A percentile compares a stretch with the other conserved stretches of the same genome.
phyloP scores from a whole-genome alignment of 2,113 vertebrate species.

The Petrocephalus zakoni region DNA sequence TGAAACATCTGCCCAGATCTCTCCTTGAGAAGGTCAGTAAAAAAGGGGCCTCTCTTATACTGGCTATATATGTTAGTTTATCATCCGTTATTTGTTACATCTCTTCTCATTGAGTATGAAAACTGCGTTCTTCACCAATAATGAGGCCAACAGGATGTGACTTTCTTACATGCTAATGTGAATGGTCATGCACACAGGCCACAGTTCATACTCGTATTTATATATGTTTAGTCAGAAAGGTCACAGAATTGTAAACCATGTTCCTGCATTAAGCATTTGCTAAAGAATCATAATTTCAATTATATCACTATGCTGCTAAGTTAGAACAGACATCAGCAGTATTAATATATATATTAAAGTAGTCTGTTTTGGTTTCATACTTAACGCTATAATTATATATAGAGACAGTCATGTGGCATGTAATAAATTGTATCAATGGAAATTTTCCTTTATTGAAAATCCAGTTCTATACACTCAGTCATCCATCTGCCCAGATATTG shows the following conservation, averaged over 20 bases:
- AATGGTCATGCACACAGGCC: not conserved
- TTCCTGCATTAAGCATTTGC: not conserved
- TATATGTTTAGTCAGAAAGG: not conserved
- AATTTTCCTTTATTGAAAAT: not conserved
- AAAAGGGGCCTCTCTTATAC: not conserved
- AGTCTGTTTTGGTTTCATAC: not conserved
- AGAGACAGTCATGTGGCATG: not conserved
- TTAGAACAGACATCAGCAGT: not conserved
- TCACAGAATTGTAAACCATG: not conserved
- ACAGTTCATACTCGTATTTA: not conserved
- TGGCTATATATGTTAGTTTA: not conserved
- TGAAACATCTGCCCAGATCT: not conserved
- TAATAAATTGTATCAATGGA: not conserved
- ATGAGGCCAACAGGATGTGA: not conserved
- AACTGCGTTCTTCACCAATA: not conserved
- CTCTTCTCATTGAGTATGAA: not conserved
- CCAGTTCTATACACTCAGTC: not conserved
- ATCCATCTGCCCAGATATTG: not conserved
- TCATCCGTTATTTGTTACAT: not conserved
- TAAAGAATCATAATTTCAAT: not conserved
- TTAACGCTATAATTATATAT: not conserved
- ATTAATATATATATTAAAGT: not conserved
- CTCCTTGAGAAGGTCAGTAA: not conserved
- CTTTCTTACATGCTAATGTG: not conserved
- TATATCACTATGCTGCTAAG: not conserved